Base-by-base conservation (phyloP, 1,140 invertebrate genomes). In the Brachionus koreanus region DNA sequence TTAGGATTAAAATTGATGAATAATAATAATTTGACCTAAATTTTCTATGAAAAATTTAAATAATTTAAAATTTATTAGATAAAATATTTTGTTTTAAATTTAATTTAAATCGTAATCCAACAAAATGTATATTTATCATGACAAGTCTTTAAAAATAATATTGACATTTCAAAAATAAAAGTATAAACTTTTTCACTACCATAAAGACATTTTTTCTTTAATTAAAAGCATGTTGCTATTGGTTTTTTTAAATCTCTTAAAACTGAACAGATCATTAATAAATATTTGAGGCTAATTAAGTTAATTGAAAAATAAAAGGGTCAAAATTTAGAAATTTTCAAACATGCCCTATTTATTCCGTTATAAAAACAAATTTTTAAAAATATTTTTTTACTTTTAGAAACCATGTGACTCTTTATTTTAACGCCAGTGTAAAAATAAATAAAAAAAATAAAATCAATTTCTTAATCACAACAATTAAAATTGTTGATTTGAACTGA, bases 241-340 rank as follows among this genome's bases (percentile, higher is more conserved):
- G 49, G 19, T 57, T 57, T 57, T n/a, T 19, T 19, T 3, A 25
- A 57, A 57, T 19, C 5, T 2, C 7, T 23, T 57, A 19, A 57
- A 9, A 57, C 19, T 19, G 29, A 16, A 69, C 16, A 4, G 29
- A 69, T 69, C n/a, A 69, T 35, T 69, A 13, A 69, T 42, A 69
- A 69, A 69, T 69, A 37, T 37, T 69, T 37, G 37, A 7, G 29
- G n/a, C n/a, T 16, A 37, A 69, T 37, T 69, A n/a, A 33, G 29
- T 69, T 69, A 69, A 37, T 69, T 33, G 37, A 69, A 69, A 69
- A 37, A 19, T 65, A 69, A 69, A n/a, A 37, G 37, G 37, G 33
- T 37, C 29, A 69, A n/a, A 37, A 33, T 69, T 69, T 29, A 69
- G n/a, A n/a, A 33, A 25, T 37, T n/a, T 69, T 69, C 6, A 37